These are phyloP conservation scores for Saguinus imperator DNA, from an alignment of 2,113 vertebrate species.

Conservation along the genomic window DNA sequence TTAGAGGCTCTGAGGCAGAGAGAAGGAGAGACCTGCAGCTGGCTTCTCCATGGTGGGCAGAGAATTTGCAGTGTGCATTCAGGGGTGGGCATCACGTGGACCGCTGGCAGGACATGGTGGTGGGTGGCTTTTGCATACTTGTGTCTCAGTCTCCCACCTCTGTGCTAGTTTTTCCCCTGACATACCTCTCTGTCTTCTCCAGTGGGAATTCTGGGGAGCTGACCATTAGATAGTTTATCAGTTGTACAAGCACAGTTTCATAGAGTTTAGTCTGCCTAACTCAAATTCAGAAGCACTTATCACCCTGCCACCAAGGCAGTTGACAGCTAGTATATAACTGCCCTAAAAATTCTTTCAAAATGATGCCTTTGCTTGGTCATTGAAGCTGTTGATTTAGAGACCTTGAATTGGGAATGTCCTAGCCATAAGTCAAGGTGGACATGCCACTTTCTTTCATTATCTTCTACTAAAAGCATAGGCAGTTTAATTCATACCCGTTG, in stretches of 20 bases:
- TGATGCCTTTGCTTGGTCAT: not conserved
- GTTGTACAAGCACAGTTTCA: not conserved
- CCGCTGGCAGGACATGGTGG: not conserved
- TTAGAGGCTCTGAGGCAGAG: too few relatives aligned
- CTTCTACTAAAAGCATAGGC: not conserved
- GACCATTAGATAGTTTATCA: not conserved
- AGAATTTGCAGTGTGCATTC: rapidly evolving
- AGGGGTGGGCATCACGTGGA: rapidly evolving
- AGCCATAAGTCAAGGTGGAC: not conserved
- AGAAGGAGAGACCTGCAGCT: not conserved
- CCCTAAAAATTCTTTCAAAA: slow-evolving; percentile 9
- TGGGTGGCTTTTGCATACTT: not conserved
- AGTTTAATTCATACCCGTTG: not conserved
- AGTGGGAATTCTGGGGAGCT: not conserved
- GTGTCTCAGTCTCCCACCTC: rapidly evolving
- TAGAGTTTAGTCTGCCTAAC: not conserved
- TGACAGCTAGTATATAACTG: slow-evolving; percentile 39
- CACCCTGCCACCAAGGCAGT: not conserved
- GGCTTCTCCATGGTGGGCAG: rapidly evolving
- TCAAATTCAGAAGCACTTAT: slow-evolving; percentile 35
- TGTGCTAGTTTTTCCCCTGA: not conserved
- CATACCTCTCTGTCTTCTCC: not conserved
- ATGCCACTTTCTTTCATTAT: not conserved
- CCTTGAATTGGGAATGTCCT: not conserved
- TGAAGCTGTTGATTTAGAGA: slow-evolving; percentile 2